Percentiles rank a stretch among this genome's conserved stretches.
Evolutionary conservation across 2,797 vertebrate genomes (phyloP).

Genomic region (Thamnophis elegans): DNA sequence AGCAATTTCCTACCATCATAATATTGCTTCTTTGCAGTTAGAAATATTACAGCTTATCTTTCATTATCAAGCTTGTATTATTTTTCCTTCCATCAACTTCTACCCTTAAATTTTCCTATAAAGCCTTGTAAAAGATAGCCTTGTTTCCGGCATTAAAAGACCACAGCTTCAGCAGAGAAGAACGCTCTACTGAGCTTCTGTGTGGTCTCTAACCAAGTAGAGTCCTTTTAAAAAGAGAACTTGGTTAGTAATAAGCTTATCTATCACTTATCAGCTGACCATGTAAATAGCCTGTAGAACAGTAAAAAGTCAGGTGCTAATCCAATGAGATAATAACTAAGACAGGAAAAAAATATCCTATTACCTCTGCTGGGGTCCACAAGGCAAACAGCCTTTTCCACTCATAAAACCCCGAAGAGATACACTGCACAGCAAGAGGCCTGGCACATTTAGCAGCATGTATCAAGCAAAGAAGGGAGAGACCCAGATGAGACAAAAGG

Average conservation of each 20-base stretch:
- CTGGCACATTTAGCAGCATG: constrained; percentile 36
- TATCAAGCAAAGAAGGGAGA: constrained; percentile 55
- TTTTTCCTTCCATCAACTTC: constrained; percentile 3
- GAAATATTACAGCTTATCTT: background rate
- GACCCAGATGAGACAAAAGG: constrained; percentile 61
- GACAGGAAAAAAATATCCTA: constrained; percentile 54
- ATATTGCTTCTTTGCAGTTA: background rate
- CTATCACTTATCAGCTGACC: constrained; percentile 67
- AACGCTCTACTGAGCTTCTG: constrained; percentile 23
- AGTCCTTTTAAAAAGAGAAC: constrained; percentile 40
- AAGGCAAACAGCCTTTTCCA: constrained; percentile 57
- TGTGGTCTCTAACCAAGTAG: constrained; percentile 45
- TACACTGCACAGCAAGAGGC: constrained; percentile 52
- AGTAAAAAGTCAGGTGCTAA: constrained; percentile 64
- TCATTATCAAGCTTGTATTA: background rate
- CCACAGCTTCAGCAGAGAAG: constrained; percentile 2
- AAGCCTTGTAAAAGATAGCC: background rate
- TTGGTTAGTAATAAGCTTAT: constrained; percentile 63
- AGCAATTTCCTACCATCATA: background rate
- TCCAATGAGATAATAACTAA: constrained; percentile 67
- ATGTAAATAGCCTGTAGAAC: constrained; percentile 60
- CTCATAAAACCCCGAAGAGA: constrained; percentile 59
- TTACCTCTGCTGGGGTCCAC: constrained; percentile 62
- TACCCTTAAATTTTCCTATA: background rate
- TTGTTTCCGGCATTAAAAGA: constrained; percentile 19